Evolutionary conservation across 1,140 invertebrate genomes (phyloP).

Genomic region (Drosophila kurseongensis): DNA sequence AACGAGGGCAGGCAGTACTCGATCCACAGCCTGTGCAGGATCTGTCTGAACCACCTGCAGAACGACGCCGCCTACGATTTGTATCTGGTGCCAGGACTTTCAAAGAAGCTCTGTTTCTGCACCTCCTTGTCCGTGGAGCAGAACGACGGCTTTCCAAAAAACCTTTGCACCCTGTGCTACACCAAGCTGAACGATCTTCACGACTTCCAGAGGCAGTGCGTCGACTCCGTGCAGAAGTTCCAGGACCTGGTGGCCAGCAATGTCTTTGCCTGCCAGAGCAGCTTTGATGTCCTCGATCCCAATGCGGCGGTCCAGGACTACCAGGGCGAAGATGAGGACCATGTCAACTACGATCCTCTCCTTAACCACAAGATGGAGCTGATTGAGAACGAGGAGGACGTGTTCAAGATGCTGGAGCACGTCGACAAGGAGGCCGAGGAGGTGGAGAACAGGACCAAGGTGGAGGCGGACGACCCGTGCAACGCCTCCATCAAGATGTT

Average conservation of each 20-base stretch:
- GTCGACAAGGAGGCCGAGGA: constrained; percentile 78
- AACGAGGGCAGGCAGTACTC: constrained; percentile 70
- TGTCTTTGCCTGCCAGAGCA: constrained; percentile 59
- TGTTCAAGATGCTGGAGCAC: constrained; percentile 79
- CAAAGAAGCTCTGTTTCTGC: constrained; percentile 78
- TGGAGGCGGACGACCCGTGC: constrained; percentile 25
- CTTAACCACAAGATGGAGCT: constrained; percentile 79
- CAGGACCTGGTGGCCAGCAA: constrained; percentile 76
- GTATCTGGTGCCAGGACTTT: constrained; percentile 76
- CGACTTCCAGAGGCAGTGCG: constrained; percentile 75
- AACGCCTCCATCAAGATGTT: constrained; percentile 43
- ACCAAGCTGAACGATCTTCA: constrained; percentile 75
- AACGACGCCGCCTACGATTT: constrained; percentile 76
- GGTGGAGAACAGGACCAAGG: constrained; percentile 52
- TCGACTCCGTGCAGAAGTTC: constrained; percentile 79
- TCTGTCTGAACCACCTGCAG: constrained; percentile 75
- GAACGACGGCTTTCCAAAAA: constrained; percentile 78
- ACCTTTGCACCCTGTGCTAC: constrained; percentile 76
- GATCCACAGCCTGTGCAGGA: constrained; percentile 79
- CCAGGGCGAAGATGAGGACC: constrained; percentile 67
- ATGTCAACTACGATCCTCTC: constrained; percentile 75
- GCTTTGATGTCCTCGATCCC: constrained; percentile 67
- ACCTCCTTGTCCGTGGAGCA: constrained; percentile 78
- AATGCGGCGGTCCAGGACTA: constrained; percentile 43
- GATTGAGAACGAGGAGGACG: constrained; percentile 79